Percentiles rank a stretch among this genome's conserved stretches.
Evolutionary conservation across 2,888 invertebrate genomes (phyloP).

Genomic region (Thera obeliscata): DNA sequence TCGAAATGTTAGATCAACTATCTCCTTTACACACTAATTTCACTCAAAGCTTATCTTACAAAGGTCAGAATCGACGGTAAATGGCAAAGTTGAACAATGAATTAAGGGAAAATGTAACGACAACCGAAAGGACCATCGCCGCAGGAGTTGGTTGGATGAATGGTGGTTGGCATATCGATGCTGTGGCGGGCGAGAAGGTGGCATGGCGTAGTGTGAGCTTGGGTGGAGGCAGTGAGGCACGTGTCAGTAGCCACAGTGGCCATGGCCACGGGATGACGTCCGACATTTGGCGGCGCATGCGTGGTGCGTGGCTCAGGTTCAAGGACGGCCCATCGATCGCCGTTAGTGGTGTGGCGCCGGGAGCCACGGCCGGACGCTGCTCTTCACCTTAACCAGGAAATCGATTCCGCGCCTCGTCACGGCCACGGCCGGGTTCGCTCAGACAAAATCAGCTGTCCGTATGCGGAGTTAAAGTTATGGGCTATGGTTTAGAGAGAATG

Average conservation of each 20-base stretch:
- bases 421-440: constrained; percentile 58
- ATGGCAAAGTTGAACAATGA: constrained; percentile 71
- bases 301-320: constrained; percentile 66
- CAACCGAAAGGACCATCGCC: constrained; percentile 48
- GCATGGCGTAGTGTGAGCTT: constrained; percentile 36
- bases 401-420: constrained; percentile 59
- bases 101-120: constrained; percentile 44
- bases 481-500: neutral
- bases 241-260: constrained; percentile 77
- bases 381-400: constrained; percentile 54
- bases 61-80: constrained; percentile 73
- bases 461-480: neutral
- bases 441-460: constrained; percentile 18
- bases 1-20: constrained; percentile 42
- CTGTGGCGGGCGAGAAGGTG: constrained; percentile 32
- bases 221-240: constrained; percentile 54
- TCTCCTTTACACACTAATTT: constrained; percentile 47
- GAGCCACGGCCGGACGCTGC: constrained; percentile 70
- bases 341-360: constrained; percentile 58
- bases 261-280: constrained; percentile 78
- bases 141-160: constrained; percentile 62
- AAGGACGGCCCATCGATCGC: constrained; percentile 78
- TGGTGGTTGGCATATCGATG: constrained; percentile 41
- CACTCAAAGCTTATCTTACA: constrained; percentile 63
- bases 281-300: constrained; percentile 69